Evolutionary conservation across 2,888 invertebrate species (phyloP).

Genomic region (Antheraea assamensis): DNA sequence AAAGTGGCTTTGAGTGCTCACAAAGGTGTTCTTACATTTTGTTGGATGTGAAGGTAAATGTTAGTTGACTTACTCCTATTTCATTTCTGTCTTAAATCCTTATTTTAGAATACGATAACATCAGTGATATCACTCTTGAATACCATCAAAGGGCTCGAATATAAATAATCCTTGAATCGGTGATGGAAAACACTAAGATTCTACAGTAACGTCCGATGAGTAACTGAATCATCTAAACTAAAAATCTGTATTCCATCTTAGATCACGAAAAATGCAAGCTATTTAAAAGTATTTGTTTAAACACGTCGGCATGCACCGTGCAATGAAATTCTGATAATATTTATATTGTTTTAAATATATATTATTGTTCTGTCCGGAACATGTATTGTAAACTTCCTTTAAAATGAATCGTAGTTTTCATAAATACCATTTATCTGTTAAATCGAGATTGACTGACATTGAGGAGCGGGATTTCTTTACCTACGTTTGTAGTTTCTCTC

Average conservation of each 20-base stretch:
- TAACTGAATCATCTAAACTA: neutral
- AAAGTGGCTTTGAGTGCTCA: slow-evolving; percentile 36
- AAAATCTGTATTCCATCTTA: neutral
- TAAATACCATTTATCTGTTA: neutral
- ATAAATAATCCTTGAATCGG: neutral
- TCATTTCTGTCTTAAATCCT: neutral
- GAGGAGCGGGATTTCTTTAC: neutral
- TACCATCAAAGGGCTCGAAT: neutral
- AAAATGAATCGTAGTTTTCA: neutral
- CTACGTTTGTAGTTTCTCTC: neutral
- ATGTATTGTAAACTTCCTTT: slow-evolving; percentile 11
- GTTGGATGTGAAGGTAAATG: neutral
- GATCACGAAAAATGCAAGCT: neutral
- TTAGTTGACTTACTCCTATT: neutral
- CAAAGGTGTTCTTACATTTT: neutral
- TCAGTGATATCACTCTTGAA: neutral
- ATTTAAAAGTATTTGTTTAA: neutral
- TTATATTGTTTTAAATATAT: slow-evolving; percentile 11
- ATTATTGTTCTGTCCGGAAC: slow-evolving; percentile 8
- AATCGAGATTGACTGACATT: neutral
- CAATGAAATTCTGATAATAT: slow-evolving; percentile 1
- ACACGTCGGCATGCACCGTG: neutral
- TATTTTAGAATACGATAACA: neutral
- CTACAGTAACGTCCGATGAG: neutral
- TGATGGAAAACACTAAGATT: neutral